phyloP scores from a whole-genome alignment of 2,113 vertebrate species.

The rat (Rattus norvegicus) region GRCr8 NC_086038.1:31991001-31991500 shows the following conservation, averaged over 20 bases:
- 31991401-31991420: too few species aligned
- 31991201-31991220: conserved; percentile 54
- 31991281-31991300: not conserved
- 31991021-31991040: not conserved
- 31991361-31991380: too few species aligned
- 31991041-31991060: conserved; percentile 44
- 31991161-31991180: conserved; percentile 17
- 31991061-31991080: not conserved
- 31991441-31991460: not conserved
- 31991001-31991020: not conserved
- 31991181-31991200: conserved; percentile 25
- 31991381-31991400: too few species aligned
- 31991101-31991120: conserved; percentile 11
- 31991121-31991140: not conserved
- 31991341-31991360: too few species aligned
- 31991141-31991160: not conserved
- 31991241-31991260: not conserved
- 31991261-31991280: not conserved
- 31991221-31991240: not conserved
- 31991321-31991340: too few species aligned
- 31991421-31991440: too few species aligned
- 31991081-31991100: not conserved
- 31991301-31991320: too few species aligned
- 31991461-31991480: not conserved
- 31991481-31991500: not conserved